Conservation (phyloP, 2,113 vertebrate genomes). For the Salvelinus alpinus region DNA sequence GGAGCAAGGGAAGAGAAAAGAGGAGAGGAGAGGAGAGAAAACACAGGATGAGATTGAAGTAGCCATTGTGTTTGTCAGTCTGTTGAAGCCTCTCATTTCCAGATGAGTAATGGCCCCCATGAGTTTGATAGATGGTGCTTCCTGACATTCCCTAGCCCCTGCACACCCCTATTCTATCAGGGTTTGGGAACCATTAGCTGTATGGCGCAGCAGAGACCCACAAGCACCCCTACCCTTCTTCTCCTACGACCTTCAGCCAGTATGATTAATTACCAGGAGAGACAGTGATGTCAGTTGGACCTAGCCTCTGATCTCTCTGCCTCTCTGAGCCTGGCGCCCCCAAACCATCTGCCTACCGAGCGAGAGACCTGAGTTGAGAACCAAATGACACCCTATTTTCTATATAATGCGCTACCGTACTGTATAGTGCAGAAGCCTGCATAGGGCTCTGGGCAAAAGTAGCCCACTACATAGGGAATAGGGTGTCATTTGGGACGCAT, state of each 20-base stretch:
- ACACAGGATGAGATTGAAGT: constrained; percentile 51
- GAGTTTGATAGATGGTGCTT: constrained; percentile 83
- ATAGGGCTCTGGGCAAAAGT: no score
- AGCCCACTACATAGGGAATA: no score
- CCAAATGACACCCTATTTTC: no score
- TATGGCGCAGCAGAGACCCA: constrained; percentile 67
- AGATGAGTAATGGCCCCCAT: constrained; percentile 79
- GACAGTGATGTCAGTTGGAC: constrained; percentile 80
- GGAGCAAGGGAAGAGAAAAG: no score
- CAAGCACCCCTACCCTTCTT: constrained; percentile 80
- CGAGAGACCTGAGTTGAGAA: neutral
- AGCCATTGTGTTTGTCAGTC: constrained; percentile 77
- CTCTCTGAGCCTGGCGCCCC: constrained; percentile 71
- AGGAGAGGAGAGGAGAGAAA: constrained; percentile 65
- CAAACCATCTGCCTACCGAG: constrained; percentile 81
- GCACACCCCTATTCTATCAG: constrained; percentile 71
- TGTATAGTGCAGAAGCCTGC: no score
- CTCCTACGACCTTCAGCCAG: constrained; percentile 75
- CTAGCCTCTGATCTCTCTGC: constrained; percentile 70
- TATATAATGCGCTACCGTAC: no score
- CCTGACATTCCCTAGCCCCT: constrained; percentile 78
- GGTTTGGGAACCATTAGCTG: constrained; percentile 64
- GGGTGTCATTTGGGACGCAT: no score
- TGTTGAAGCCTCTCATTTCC: constrained; percentile 77
- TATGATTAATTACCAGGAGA: constrained; percentile 85